phyloP scores from a whole-genome alignment of 2,888 invertebrate genomes.

The Hemaris fuciformis region DNA sequence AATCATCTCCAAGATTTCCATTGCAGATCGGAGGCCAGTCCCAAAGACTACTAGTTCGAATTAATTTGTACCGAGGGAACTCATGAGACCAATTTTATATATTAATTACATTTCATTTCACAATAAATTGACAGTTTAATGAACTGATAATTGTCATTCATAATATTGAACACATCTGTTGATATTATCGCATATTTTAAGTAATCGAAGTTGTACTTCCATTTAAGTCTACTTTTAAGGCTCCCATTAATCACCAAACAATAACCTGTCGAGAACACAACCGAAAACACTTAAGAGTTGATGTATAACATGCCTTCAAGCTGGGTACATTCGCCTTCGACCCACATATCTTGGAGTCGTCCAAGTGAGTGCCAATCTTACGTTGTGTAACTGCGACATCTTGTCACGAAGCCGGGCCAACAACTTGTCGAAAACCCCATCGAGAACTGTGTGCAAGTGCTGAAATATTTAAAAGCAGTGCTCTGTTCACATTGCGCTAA shows the following conservation, averaged over 20 bases:
- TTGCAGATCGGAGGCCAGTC: too few species aligned
- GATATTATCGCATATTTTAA: too few species aligned
- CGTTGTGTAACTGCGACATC: constrained; percentile 36
- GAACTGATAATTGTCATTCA: too few species aligned
- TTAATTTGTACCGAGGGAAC: too few species aligned
- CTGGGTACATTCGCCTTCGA: constrained; percentile 33
- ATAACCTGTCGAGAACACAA: neutral
- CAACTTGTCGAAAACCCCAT: constrained; percentile 11
- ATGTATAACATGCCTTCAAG: neutral
- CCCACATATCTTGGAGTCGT: constrained; percentile 45
- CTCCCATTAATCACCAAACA: neutral
- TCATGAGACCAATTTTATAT: too few species aligned
- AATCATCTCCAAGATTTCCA: too few species aligned
- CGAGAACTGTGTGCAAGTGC: neutral
- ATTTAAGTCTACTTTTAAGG: neutral
- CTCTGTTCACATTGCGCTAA: neutral
- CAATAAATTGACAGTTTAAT: too few species aligned
- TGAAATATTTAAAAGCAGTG: neutral
- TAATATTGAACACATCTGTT: too few species aligned
- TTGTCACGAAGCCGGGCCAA: constrained; percentile 16
- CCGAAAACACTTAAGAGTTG: neutral
- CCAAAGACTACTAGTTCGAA: too few species aligned
- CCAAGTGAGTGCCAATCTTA: constrained; percentile 41
- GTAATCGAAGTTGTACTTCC: too few species aligned
- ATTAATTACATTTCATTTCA: too few species aligned